Evolutionary conservation across 2,113 vertebrate genomes (phyloP).

Genomic region (Corynorhinus townsendii): DNA sequence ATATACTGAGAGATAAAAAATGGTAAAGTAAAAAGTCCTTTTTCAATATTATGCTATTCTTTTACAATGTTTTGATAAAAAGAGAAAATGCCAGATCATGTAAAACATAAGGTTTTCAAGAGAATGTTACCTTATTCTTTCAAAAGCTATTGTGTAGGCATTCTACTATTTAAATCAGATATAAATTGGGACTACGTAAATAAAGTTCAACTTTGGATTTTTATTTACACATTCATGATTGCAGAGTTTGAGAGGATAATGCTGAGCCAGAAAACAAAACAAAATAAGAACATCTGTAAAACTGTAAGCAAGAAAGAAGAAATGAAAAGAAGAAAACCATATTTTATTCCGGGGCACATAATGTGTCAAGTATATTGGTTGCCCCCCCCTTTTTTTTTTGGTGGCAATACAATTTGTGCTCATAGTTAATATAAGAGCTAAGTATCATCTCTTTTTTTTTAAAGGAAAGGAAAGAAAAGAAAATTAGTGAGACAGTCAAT

Average conservation of each 20-base stretch:
- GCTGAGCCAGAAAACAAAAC: neutral
- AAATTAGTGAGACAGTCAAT: neutral
- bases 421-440: neutral
- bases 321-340: neutral
- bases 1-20: neutral
- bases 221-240: constrained; percentile 9
- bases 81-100: constrained; percentile 12
- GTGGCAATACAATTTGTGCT: neutral
- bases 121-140: neutral
- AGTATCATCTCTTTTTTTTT: neutral
- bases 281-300: neutral
- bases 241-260: constrained; percentile 11
- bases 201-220: constrained; percentile 32
- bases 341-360: neutral
- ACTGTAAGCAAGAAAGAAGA: neutral
- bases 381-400: neutral
- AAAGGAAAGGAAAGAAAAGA: neutral
- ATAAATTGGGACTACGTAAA: neutral
- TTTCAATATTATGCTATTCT: neutral
- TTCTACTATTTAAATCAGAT: neutral
- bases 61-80: constrained; percentile 22
- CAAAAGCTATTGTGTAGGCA: neutral
- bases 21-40: neutral
- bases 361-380: neutral
- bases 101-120: neutral